phyloP scores from a whole-genome alignment of 2,113 vertebrate species.

The Oncorhynchus mykiss region DNA sequence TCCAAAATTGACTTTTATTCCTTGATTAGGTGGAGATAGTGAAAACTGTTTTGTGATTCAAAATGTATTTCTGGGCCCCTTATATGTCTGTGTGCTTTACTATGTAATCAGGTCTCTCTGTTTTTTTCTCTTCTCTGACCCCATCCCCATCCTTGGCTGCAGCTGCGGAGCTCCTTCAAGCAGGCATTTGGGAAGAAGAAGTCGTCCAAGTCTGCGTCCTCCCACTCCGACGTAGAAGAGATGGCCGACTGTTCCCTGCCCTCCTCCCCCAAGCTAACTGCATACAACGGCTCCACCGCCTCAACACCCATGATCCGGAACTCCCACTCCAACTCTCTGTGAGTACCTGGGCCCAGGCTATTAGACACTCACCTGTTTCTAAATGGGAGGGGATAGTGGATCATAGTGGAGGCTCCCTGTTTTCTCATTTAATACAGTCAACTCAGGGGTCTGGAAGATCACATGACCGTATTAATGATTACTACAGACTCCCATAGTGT shows the following conservation, averaged over 20 bases:
- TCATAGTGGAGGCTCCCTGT: no score
- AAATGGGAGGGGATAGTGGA: no score
- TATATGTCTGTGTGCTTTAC: not conserved
- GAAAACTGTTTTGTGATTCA: not conserved
- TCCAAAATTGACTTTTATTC: not conserved
- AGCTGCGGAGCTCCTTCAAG: slow-evolving; percentile 90
- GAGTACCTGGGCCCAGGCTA: slow-evolving; percentile 9
- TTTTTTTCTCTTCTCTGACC: not conserved
- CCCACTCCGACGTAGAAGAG: slow-evolving; percentile 86
- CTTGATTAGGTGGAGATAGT: not conserved
- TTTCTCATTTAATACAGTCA: no score
- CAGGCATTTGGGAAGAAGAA: slow-evolving; percentile 91
- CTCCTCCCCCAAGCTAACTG: slow-evolving; percentile 78
- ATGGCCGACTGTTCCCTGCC: slow-evolving; percentile 82
- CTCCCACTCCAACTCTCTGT: slow-evolving; percentile 51
- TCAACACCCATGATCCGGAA: slow-evolving; percentile 25
- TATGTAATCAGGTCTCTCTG: not conserved
- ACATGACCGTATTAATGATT: no score
- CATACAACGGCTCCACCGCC: slow-evolving; percentile 19
- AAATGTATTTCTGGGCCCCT: not conserved
- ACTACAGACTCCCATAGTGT: no score
- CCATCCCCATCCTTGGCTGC: slow-evolving; percentile 42
- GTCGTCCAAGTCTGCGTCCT: slow-evolving; percentile 80
- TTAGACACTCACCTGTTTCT: no score
- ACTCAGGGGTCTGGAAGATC: no score